Conservation (phyloP, 2,797 vertebrate genomes). For the Crenichthys baileyi region DNA sequence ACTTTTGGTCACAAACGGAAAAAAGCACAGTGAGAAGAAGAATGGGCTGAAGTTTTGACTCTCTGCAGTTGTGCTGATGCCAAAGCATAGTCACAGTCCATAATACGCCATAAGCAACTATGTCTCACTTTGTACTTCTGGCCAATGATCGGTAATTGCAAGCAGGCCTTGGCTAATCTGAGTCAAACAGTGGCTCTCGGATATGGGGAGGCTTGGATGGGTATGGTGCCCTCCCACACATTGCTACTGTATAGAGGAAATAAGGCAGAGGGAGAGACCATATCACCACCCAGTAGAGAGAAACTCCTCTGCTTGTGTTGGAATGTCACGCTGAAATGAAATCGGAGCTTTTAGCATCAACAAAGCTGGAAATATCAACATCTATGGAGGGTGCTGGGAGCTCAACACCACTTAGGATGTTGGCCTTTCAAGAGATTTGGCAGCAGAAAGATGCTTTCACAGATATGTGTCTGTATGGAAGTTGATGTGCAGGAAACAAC, state of each 20-base stretch:
- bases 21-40: conserved; percentile 6
- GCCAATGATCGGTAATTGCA: conserved; percentile 60
- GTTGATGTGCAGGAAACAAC: neutral
- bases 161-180: conserved; percentile 51
- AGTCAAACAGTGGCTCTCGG: conserved; percentile 33
- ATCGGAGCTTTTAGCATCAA: conserved; percentile 34
- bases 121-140: conserved; percentile 44
- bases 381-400: conserved; percentile 16
- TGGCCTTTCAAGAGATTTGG: conserved; percentile 25
- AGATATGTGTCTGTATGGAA: conserved; percentile 12
- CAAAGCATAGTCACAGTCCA: conserved; percentile 15
- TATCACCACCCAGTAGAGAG: conserved; percentile 21
- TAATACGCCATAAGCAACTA: conserved; percentile 30
- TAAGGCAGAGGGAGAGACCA: conserved; percentile 22
- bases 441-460: conserved; percentile 12
- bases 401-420: conserved; percentile 20
- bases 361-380: conserved; percentile 40
- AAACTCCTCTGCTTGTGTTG: conserved; percentile 11
- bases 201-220: conserved; percentile 31
- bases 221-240: conserved; percentile 35
- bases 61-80: conserved; percentile 33
- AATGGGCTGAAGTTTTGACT: conserved; percentile 38
- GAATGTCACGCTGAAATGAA: conserved; percentile 38
- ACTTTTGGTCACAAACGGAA: conserved; percentile 13
- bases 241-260: conserved; percentile 13